Evolutionary conservation across 2,888 invertebrate species (phyloP), one percentile per base, ranked within the genome.

Genomic region (Anthrax anthrax): DNA sequence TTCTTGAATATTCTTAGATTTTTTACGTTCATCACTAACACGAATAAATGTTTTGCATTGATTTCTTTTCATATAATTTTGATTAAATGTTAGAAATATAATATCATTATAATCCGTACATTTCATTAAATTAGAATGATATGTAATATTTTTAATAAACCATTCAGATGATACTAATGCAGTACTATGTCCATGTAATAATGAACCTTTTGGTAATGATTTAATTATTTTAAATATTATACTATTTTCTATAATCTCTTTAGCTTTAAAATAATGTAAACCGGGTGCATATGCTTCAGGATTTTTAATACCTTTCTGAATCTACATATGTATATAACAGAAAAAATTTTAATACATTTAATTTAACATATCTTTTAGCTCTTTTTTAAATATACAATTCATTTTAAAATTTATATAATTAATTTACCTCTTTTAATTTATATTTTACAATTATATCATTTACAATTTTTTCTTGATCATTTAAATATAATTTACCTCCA

Each of bases 131-230:
- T 64, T 65, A 0, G 58, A 52, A 58, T 69, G 64, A 49, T 71
- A 72, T 1, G 75, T 75, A 37, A 77, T 55, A 43, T 75, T 72
- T 1, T 63, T 53, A 1, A 73, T 67, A 5, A 76, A 55, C 59
- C 68, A 77, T 23, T 73, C 71, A 1, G 67, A 61, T 1, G 72
- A 72, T 0, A 69, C 72, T 1, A 70, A 59, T 0, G 75, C 73
- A 1, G 70, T 61, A 45, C 72, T 67, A 54, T 78, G 78, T 0
- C 66, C 60, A 55, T 78, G 78, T 1, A 78, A 61, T 0, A 72
- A 64, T 0, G 70, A 71, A 3, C 77, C 67, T 38, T 67, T 81
- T 1, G 81, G 80, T 64, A 81, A 65, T 47, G 62, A 61, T 44
- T 69, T 64, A 5, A 81, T 68, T 5, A 79, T 65, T 42, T 71